Evolutionary conservation across 2,113 vertebrate species (phyloP).

Genomic region (Monopterus albus): DNA sequence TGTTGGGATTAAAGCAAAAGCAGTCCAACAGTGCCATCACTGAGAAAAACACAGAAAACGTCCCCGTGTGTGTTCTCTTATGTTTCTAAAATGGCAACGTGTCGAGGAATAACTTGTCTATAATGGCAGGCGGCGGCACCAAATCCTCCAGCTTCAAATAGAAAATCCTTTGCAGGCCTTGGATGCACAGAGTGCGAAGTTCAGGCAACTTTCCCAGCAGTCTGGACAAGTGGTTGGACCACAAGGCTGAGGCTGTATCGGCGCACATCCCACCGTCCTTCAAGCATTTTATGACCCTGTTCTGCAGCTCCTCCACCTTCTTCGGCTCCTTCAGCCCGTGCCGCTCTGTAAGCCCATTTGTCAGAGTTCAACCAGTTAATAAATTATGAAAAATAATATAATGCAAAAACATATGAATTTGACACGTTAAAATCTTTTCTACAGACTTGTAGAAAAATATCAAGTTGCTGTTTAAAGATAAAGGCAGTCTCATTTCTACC

Average conservation of each 20-base stretch:
- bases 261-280: constrained; percentile 90
- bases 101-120: constrained; percentile 98
- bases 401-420: too few relatives aligned
- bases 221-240: constrained; percentile 91
- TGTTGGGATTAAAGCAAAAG: not conserved
- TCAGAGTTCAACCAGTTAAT: not conserved
- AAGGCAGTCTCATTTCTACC: too few relatives aligned
- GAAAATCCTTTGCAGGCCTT: constrained; percentile 98
- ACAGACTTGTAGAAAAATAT: too few relatives aligned
- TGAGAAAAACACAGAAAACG: not conserved
- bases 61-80: not conserved
- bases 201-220: constrained; percentile 96
- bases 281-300: constrained; percentile 91
- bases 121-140: constrained; percentile 95
- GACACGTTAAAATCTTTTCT: too few relatives aligned
- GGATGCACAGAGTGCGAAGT: constrained; percentile 95
- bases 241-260: constrained; percentile 83
- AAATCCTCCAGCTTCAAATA: constrained; percentile 98
- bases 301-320: constrained; percentile 94
- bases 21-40: too few relatives aligned
- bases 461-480: too few relatives aligned
- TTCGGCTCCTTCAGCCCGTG: constrained; percentile 95
- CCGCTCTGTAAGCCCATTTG: constrained; percentile 83
- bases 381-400: not conserved
- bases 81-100: constrained; percentile 92